Percentiles rank a stretch among this genome's conserved stretches.
These are phyloP conservation scores for Halocynthia roretzi DNA, from an alignment of 23 tunicate species.

Conservation along the genomic window DNA sequence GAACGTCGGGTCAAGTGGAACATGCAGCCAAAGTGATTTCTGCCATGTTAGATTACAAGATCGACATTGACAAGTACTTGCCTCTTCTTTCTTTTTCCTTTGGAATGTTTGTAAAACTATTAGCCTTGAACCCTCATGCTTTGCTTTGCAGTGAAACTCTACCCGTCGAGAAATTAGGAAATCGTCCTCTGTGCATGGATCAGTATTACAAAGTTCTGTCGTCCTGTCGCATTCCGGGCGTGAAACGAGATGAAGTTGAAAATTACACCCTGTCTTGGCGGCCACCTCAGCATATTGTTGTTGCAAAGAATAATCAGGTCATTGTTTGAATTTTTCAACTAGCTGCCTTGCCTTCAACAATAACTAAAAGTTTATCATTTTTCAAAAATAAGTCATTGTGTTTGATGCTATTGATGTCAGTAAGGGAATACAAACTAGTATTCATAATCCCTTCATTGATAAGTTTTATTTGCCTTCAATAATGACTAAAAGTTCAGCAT, in stretches of 20 bases:
- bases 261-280: conserved; percentile 47
- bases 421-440: too few relatives aligned
- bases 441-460: too few relatives aligned
- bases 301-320: conserved; percentile 49
- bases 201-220: conserved; percentile 80
- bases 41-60: conserved; percentile 56
- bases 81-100: background rate
- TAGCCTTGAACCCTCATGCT: background rate
- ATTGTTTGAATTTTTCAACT: too few relatives aligned
- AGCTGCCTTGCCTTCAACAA: too few relatives aligned
- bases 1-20: conserved; percentile 54
- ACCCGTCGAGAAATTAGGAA: conserved; percentile 64
- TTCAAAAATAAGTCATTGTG: too few relatives aligned
- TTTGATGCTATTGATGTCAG: too few relatives aligned
- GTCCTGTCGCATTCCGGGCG: conserved; percentile 69
- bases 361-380: too few relatives aligned
- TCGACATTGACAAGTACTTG: conserved; percentile 47
- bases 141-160: conserved; percentile 33
- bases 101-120: background rate
- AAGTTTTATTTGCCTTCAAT: too few relatives aligned
- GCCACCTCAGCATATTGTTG: conserved; percentile 74
- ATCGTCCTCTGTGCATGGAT: conserved; percentile 71
- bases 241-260: conserved; percentile 31
- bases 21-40: conserved; percentile 84
- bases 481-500: too few relatives aligned